Percentiles rank a stretch among this genome's conserved stretches.
phyloP scores from a whole-genome alignment of 2,888 invertebrate genomes.

The Hofmannophila pseudospretella region DNA sequence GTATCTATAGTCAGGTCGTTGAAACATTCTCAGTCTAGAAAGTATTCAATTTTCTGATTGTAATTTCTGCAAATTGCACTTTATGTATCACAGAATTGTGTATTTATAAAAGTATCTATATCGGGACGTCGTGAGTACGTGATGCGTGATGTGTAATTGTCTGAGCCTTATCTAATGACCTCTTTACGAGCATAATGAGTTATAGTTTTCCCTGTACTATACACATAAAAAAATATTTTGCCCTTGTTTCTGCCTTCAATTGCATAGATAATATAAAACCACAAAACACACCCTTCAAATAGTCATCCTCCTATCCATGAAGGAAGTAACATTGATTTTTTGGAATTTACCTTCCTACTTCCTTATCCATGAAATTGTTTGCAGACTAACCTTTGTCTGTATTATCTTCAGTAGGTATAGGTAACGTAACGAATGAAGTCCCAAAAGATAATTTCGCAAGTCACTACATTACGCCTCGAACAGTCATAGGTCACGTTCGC shows the following conservation, averaged over 20 bases:
- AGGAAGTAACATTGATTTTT: background rate
- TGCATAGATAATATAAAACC: too few species aligned
- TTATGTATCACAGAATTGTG: too few species aligned
- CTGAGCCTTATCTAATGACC: slow-evolving; percentile 7
- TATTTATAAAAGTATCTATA: too few species aligned
- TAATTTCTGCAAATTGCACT: background rate
- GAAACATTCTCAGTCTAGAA: too few species aligned
- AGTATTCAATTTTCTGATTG: background rate
- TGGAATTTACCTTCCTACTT: background rate
- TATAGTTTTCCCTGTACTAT: background rate
- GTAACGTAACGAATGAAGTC: too few species aligned
- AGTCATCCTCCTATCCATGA: background rate
- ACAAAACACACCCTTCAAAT: background rate
- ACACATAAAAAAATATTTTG: background rate
- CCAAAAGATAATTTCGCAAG: too few species aligned
- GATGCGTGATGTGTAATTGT: slow-evolving; percentile 13
- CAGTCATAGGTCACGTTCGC: slow-evolving; percentile 32
- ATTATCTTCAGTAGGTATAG: too few species aligned
- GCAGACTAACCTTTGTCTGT: background rate
- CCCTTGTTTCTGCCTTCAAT: background rate
- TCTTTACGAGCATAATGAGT: slow-evolving; percentile 1
- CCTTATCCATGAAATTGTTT: background rate
- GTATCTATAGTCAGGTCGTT: too few species aligned
- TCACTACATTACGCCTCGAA: too few species aligned
- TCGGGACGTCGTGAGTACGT: slow-evolving; percentile 4